These are phyloP conservation scores for Bacillus rossius DNA, from an alignment of 1,140 invertebrate genomes.

Conservation along the genomic window DNA sequence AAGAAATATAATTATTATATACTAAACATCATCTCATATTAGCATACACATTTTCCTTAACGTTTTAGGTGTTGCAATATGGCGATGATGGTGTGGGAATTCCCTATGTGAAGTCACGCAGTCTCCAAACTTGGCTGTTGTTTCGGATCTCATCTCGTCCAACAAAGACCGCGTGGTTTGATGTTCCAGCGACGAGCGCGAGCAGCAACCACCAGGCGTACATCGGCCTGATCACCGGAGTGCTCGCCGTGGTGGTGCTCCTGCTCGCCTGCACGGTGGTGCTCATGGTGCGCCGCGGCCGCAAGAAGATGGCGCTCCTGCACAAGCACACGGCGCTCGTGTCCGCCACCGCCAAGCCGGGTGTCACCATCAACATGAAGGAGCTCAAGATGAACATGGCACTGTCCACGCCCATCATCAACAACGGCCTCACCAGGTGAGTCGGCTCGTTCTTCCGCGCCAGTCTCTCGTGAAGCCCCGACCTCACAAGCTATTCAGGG, in stretches of 20 bases:
- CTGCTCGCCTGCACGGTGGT: slow-evolving; percentile 61
- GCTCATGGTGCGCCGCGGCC: slow-evolving; percentile 62
- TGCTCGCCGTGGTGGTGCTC: slow-evolving; percentile 61
- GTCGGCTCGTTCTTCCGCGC: neutral
- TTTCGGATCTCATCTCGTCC: too few relatives aligned
- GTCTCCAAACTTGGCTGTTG: too few relatives aligned
- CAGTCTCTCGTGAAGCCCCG: too few relatives aligned
- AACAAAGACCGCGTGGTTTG: too few relatives aligned
- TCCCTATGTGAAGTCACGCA: too few relatives aligned
- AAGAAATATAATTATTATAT: too few relatives aligned
- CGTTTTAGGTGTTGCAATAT: too few relatives aligned
- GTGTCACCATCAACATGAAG: slow-evolving; percentile 61
- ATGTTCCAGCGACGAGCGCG: slow-evolving; percentile 53
- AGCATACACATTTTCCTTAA: too few relatives aligned
- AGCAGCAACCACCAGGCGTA: slow-evolving; percentile 60
- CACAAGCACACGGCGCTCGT: slow-evolving; percentile 60
- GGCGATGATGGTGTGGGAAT: too few relatives aligned
- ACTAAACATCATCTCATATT: too few relatives aligned
- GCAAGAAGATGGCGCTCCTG: slow-evolving; percentile 59
- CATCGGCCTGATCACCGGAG: slow-evolving; percentile 74
- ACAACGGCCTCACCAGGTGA: slow-evolving; percentile 45
- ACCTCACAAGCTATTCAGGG: too few relatives aligned
- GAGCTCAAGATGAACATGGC: slow-evolving; percentile 51
- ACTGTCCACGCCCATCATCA: slow-evolving; percentile 48
- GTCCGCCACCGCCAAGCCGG: slow-evolving; percentile 40